Conservation (phyloP, 2,113 vertebrate species). For the Poeciliopsis occidentalis region DNA sequence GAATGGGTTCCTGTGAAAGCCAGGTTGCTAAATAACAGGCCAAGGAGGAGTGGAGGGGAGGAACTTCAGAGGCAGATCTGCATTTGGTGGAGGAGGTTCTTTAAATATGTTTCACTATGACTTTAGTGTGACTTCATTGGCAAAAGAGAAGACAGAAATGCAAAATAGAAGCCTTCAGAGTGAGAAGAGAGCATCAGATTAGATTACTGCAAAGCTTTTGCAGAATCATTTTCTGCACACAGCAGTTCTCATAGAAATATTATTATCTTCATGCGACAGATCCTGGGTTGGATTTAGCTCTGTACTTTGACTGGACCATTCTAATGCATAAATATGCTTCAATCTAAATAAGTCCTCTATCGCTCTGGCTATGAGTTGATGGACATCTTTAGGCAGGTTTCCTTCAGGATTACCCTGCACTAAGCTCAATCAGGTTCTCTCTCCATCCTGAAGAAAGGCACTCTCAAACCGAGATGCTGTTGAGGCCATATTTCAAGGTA, state of each 20-base stretch:
- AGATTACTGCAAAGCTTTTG: slow-evolving; percentile 5
- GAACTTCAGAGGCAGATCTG: slow-evolving; percentile 25
- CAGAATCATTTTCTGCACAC: slow-evolving; percentile 17
- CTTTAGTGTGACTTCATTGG: slow-evolving; percentile 23
- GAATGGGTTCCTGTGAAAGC: slow-evolving; percentile 58
- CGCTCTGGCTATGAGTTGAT: not conserved
- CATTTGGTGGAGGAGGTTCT: slow-evolving; percentile 12
- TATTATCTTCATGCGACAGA: slow-evolving; percentile 5
- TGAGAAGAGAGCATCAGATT: not conserved
- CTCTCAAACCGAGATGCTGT: not conserved
- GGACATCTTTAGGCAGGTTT: not conserved
- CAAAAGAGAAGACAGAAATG: not conserved
- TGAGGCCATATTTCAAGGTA: not conserved
- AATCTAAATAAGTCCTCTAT: not conserved
- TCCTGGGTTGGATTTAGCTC: not conserved
- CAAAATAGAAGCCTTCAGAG: not conserved
- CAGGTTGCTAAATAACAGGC: slow-evolving; percentile 52
- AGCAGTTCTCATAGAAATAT: slow-evolving; percentile 19
- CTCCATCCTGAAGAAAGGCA: not conserved
- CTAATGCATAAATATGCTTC: not conserved
- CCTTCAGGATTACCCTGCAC: not conserved
- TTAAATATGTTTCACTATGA: slow-evolving; percentile 34
- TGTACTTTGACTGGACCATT: not conserved
- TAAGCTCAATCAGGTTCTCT: not conserved
- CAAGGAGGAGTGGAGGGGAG: not conserved